Conservation (phyloP, 1,140 invertebrate species). For the Globodera rostochiensis region DNA sequence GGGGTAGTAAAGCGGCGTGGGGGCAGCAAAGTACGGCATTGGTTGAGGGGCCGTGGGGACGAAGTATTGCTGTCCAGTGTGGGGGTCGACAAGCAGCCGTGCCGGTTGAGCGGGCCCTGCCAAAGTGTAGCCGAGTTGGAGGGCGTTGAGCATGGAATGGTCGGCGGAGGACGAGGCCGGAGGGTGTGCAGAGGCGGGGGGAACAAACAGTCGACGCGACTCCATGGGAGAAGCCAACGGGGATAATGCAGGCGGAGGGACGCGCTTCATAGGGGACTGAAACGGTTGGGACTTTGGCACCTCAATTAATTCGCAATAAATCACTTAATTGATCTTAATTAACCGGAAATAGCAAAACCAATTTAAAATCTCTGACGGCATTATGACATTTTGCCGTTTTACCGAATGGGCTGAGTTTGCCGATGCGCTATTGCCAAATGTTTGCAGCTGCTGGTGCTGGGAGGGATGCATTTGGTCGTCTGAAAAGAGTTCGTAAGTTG, state of each 20-base stretch:
- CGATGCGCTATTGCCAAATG: background rate
- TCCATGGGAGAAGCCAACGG: conserved; percentile 30
- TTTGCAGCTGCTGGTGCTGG: background rate
- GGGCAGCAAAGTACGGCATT: conserved; percentile 44
- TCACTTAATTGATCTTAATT: too few species aligned
- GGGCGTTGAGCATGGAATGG: background rate
- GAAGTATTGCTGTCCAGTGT: conserved; percentile 49
- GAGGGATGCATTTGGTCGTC: conserved; percentile 10
- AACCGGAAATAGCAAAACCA: too few species aligned
- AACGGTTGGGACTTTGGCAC: background rate
- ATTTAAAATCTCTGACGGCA: too few species aligned
- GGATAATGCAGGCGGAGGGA: conserved; percentile 5
- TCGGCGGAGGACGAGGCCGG: background rate
- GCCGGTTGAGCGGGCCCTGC: conserved; percentile 17
- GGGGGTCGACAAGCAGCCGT: conserved; percentile 46
- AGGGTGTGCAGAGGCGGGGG: background rate
- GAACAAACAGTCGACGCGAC: conserved; percentile 19
- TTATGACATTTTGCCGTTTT: background rate
- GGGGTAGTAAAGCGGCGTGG: conserved; percentile 32
- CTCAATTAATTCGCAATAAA: too few species aligned
- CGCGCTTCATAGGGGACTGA: conserved; percentile 20
- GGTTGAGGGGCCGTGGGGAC: conserved; percentile 34
- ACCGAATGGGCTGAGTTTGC: conserved; percentile 30
- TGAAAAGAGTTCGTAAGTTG: background rate
- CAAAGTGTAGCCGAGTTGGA: conserved; percentile 6